Evolutionary conservation across 2,888 invertebrate species (phyloP), one percentile per base, ranked within the genome.

Genomic region (Blera fallax): DNA sequence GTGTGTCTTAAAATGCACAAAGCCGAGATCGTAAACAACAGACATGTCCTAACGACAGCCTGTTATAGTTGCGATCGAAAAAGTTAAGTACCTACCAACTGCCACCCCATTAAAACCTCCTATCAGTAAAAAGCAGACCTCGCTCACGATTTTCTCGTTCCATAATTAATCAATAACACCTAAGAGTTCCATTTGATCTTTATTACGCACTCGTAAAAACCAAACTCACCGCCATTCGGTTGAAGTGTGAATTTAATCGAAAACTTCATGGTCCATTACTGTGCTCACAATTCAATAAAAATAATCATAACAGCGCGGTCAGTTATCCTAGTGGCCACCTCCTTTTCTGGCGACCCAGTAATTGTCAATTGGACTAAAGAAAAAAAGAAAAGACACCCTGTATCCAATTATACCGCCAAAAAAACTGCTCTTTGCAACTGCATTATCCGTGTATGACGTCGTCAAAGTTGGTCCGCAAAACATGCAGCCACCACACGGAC

Each of bases 321-420:
- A 52, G 21, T 69, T 67, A 40, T 16, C 16, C 29, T 14, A 60
- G 34, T 21, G 29, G 7, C 7, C 5, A 45, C 8, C 14, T 24
- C 54, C 65, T 34, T 67, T 58, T 34, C 37, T 27, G 65, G 65
- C 34, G 8, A 29, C 37, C 29, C 29, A 52, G 48, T 52, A 40
- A 64, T 64, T 74, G 73, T 50, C 73, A 73, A 52, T 14, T 14
- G 58, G 18, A 40, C 56, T n/a, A n/a, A n/a, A n/a, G n/a, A n/a
- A n/a, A n/a, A n/a, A n/a, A n/a, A n/a, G n/a, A n/a, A 56, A 58
- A 67, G 56, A 48, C 54, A 58, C 58, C 67, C 50, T 52, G 50
- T 24, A 37, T 27, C 52, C 62, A 73, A 62, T 73, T 60, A 50
- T 48, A 7, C 18, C 14, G 40, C 54, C 21, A 40, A 34, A 48